Evolutionary conservation across 2,888 invertebrate species (phyloP).

Genomic region (Drosophila aldrichi): DNA sequence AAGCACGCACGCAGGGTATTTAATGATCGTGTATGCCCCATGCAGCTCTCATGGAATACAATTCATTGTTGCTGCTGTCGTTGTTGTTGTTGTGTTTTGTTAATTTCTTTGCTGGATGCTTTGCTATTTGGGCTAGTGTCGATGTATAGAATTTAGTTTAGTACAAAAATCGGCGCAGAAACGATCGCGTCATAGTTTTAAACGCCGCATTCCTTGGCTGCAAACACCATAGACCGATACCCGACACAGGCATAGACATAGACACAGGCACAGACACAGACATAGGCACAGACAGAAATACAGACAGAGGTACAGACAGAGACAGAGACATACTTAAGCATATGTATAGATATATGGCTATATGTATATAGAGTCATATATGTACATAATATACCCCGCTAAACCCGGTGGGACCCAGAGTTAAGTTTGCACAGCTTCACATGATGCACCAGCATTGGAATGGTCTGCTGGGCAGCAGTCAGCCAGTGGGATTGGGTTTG

Average conservation of each 20-base stretch:
- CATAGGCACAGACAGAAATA: neutral
- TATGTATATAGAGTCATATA: neutral
- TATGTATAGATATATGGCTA: no score
- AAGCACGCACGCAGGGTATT: conserved; percentile 8
- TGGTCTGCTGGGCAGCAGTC: neutral
- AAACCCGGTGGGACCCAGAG: neutral
- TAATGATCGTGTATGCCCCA: neutral
- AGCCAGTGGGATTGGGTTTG: neutral
- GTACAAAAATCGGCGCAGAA: conserved; percentile 76
- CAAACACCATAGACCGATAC: neutral
- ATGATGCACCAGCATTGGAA: conserved; percentile 27
- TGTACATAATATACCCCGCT: neutral
- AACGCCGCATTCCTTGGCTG: conserved; percentile 44
- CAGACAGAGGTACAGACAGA: neutral
- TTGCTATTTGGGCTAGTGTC: conserved; percentile 55
- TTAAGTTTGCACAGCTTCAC: neutral
- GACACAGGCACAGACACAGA: neutral
- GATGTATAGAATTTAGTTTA: conserved; percentile 72
- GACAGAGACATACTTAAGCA: neutral
- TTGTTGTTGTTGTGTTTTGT: conserved; percentile 28
- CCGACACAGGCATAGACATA: neutral
- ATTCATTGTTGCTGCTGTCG: conserved; percentile 22
- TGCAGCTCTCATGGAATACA: neutral
- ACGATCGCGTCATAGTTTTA: conserved; percentile 65
- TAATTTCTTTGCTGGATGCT: conserved; percentile 53